These are phyloP conservation scores for Nomada goodeniana DNA, from an alignment of 2,888 invertebrate species.

Conservation along the genomic window DNA sequence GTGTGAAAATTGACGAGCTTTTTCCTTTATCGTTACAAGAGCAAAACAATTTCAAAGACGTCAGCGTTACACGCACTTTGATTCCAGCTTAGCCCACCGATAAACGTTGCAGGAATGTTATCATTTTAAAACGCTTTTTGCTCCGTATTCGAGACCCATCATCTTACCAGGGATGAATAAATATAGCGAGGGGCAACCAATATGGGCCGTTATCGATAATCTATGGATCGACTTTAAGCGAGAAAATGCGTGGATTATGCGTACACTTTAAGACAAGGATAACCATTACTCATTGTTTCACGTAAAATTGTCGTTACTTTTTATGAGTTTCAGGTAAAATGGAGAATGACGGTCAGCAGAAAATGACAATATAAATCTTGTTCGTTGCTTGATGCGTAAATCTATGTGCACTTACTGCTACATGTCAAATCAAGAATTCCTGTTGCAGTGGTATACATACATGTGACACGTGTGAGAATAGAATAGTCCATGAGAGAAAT, in stretches of 20 bases:
- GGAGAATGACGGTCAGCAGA: neutral
- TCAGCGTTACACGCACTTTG: conserved; percentile 21
- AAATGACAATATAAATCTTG: conserved; percentile 33
- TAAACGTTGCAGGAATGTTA: conserved; percentile 7
- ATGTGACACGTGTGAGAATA: too few relatives aligned
- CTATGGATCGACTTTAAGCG: conserved; percentile 22
- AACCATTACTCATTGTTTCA: conserved; percentile 40
- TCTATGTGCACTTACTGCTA: neutral
- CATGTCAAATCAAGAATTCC: neutral
- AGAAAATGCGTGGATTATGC: conserved; percentile 20
- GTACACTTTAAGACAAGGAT: conserved; percentile 16
- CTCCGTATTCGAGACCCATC: conserved; percentile 20
- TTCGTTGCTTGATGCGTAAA: conserved; percentile 2
- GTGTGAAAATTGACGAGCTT: neutral
- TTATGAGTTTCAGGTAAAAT: neutral
- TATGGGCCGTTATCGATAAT: conserved; percentile 27
- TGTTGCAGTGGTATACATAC: neutral
- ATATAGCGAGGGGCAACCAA: neutral
- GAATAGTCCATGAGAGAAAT: too few relatives aligned
- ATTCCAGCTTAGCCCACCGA: conserved; percentile 40
- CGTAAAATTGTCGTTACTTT: neutral
- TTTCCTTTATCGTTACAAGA: neutral
- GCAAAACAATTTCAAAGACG: conserved; percentile 10
- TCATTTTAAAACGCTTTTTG: conserved; percentile 24
- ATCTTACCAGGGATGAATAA: conserved; percentile 8